Conservation (phyloP, 1,140 invertebrate genomes). For the Tribolium madens region DNA sequence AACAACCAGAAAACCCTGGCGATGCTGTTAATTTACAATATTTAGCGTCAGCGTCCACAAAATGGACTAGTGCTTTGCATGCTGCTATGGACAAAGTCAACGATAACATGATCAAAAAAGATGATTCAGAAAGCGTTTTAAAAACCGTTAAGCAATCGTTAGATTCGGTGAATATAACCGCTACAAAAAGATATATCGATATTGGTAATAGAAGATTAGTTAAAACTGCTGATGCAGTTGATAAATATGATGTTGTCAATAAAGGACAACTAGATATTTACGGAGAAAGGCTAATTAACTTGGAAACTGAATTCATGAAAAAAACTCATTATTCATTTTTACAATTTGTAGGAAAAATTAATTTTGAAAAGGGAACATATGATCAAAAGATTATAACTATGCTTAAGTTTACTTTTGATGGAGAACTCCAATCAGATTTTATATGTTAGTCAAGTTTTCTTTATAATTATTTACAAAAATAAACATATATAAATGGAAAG, state of each 20-base stretch:
- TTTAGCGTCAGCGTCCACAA: constrained; percentile 7
- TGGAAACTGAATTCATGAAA: constrained; percentile 36
- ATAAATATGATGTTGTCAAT: constrained; percentile 44
- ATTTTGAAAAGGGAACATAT: constrained; percentile 17
- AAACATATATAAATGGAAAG: too few species aligned
- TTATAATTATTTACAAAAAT: constrained; percentile 9
- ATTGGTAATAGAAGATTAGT: constrained; percentile 49
- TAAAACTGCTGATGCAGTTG: constrained; percentile 43
- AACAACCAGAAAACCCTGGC: constrained; percentile 37
- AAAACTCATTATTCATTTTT: constrained; percentile 41
- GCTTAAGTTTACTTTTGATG: constrained; percentile 29
- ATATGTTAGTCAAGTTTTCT: constrained; percentile 37
- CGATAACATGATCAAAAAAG: constrained; percentile 45
- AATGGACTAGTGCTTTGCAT: constrained; percentile 39
- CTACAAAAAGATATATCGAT: constrained; percentile 48
- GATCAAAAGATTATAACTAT: constrained; percentile 19
- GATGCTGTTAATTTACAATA: constrained; percentile 43
- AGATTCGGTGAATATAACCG: constrained; percentile 42
- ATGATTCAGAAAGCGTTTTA: constrained; percentile 47
- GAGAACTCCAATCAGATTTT: constrained; percentile 29
- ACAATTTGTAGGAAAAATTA: constrained; percentile 42
- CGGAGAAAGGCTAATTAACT: constrained; percentile 30
- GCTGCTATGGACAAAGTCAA: constrained; percentile 34
- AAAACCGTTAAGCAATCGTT: constrained; percentile 46
- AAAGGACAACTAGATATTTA: constrained; percentile 42